Conservation (phyloP, 2,797 vertebrate species). For the Enteromius unitaeniatus region DNA sequence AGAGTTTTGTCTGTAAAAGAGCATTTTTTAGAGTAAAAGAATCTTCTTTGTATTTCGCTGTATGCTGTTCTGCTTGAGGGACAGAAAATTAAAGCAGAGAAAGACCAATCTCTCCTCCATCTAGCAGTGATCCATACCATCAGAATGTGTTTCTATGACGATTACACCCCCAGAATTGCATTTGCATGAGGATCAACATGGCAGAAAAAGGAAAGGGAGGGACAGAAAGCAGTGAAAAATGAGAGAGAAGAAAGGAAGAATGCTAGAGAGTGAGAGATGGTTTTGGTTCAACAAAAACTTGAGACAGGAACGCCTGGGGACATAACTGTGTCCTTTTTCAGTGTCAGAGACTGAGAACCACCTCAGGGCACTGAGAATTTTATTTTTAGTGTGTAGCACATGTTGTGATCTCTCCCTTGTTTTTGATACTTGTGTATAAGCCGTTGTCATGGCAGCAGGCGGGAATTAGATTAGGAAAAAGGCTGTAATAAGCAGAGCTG, state of each 20-base stretch:
- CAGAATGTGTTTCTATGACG: constrained; percentile 67
- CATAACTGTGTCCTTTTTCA: background rate
- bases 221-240: constrained; percentile 24
- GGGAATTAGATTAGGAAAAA: constrained; percentile 58
- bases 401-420: background rate
- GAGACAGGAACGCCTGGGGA: background rate
- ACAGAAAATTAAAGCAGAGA: constrained; percentile 41
- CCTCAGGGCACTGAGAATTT: background rate
- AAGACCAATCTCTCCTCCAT: constrained; percentile 31
- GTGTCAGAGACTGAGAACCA: background rate
- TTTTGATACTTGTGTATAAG: constrained; percentile 38
- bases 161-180: constrained; percentile 61
- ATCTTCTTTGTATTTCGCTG: background rate
- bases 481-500: constrained; percentile 27
- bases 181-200: constrained; percentile 54
- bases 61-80: constrained; percentile 18
- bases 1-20: background rate
- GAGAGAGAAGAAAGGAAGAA: background rate
- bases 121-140: constrained; percentile 56
- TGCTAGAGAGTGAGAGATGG: constrained; percentile 6
- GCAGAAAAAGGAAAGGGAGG: constrained; percentile 53
- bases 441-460: constrained; percentile 53
- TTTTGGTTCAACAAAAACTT: constrained; percentile 11
- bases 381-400: constrained; percentile 18
- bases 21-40: background rate